Percentiles rank a stretch among this genome's conserved stretches.
These are phyloP conservation scores for Phylloscopus trochiloides DNA, from an alignment of 2,113 vertebrate genomes.

Conservation along the genomic window DNA sequence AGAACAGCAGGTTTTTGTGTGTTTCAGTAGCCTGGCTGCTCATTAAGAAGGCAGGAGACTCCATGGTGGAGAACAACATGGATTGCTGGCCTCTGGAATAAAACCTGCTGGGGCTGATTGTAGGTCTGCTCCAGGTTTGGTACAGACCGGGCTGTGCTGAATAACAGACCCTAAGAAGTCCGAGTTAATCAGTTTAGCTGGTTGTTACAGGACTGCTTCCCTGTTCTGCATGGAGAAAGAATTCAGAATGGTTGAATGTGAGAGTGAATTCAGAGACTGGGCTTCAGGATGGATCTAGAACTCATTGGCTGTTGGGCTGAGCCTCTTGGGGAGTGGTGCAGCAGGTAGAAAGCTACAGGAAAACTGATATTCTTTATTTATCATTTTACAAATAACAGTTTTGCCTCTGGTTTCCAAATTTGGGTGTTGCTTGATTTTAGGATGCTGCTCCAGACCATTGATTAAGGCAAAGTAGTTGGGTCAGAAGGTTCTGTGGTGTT, in stretches of 20 bases:
- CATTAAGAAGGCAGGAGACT: conserved; percentile 36
- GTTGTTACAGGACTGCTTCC: neutral
- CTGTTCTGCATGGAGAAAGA: neutral
- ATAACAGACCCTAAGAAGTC: neutral
- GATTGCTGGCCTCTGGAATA: conserved; percentile 21
- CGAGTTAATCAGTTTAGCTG: neutral
- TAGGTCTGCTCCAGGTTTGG: neutral
- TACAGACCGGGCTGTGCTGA: neutral
- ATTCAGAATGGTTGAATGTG: neutral
- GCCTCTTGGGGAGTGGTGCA: fast-evolving
- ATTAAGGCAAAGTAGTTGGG: neutral
- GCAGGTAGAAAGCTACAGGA: neutral
- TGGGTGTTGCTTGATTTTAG: neutral
- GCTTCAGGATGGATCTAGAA: neutral
- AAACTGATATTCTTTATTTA: neutral
- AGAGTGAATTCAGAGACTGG: neutral
- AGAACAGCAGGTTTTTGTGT: conserved; percentile 45
- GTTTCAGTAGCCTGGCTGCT: conserved; percentile 21
- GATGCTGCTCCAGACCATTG: neutral
- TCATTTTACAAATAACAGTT: neutral
- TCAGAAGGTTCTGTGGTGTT: neutral
- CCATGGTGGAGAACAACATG: neutral
- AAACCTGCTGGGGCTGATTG: neutral
- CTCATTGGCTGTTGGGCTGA: neutral
- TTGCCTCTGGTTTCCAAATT: neutral